phyloP scores from a whole-genome alignment of 2,113 vertebrate genomes.

The Cheirogaleus medius region DNA sequence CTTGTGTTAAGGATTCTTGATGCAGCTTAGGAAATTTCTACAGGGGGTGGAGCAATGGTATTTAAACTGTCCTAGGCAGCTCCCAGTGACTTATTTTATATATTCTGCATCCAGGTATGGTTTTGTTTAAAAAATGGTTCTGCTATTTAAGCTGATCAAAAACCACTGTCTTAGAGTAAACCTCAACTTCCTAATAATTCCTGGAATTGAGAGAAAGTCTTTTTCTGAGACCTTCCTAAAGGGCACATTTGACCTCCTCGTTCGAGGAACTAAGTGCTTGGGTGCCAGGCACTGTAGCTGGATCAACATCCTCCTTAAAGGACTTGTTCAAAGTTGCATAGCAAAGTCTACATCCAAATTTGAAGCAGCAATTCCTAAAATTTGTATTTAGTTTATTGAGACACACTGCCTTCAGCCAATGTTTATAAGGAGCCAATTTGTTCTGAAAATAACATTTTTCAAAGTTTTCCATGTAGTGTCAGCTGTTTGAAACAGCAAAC shows the following conservation, averaged over 20 bases:
- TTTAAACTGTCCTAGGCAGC: not conserved
- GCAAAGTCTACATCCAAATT: not conserved
- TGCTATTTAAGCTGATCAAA: not conserved
- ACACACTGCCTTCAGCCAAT: conserved; percentile 40
- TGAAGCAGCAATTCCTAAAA: conserved; percentile 49
- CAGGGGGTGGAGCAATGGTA: not conserved
- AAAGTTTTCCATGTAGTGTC: conserved; percentile 68
- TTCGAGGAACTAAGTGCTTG: not conserved
- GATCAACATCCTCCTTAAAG: not conserved
- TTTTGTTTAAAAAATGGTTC: not conserved
- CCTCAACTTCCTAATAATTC: not conserved
- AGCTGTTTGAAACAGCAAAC: conserved; percentile 71
- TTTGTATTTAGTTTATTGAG: conserved; percentile 5
- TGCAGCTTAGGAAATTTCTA: not conserved
- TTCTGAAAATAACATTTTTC: conserved; percentile 68
- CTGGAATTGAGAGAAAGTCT: not conserved
- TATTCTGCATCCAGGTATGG: not conserved
- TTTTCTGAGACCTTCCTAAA: not conserved
- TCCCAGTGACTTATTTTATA: not conserved
- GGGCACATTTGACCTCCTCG: not conserved
- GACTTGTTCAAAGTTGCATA: not conserved
- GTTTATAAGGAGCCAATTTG: conserved; percentile 57
- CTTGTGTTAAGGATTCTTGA: not conserved
- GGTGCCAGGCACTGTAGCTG: not conserved
- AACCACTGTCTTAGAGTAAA: not conserved